Evolutionary conservation across 2,113 vertebrate genomes (phyloP).

Genomic region (Hemicordylus capensis): DNA sequence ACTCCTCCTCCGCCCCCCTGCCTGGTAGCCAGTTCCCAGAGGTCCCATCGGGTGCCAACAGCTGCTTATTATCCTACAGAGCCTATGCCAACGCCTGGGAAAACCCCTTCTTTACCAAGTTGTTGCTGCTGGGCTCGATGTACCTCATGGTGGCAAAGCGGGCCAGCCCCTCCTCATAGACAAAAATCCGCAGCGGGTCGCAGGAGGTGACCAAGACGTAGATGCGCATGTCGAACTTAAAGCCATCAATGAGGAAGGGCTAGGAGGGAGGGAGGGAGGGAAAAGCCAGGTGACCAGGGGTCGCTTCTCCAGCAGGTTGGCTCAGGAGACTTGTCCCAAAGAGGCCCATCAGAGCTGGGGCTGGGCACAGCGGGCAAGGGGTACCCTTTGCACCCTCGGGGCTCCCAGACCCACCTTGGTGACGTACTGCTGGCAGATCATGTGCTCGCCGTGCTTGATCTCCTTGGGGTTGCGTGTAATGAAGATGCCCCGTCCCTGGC

Average conservation of each 20-base stretch:
- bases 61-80: not conserved
- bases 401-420: constrained; percentile 69
- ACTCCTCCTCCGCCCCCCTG: not conserved
- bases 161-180: constrained; percentile 81
- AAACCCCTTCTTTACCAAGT: constrained; percentile 71
- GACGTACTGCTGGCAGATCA: constrained; percentile 84
- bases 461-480: constrained; percentile 73
- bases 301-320: no score
- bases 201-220: constrained; percentile 82
- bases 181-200: constrained; percentile 79
- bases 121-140: constrained; percentile 70
- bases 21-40: not conserved
- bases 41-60: rapidly evolving
- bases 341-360: no score
- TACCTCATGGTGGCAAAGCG: constrained; percentile 83
- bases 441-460: constrained; percentile 73
- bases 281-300: not conserved
- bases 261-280: constrained; percentile 47
- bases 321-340: not conserved
- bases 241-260: constrained; percentile 83
- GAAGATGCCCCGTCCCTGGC: constrained; percentile 80
- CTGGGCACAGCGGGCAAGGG: rapidly evolving
- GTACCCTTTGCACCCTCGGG: not conserved
- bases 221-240: constrained; percentile 82
- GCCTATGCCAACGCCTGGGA: not conserved